These are phyloP conservation scores for Neoniphon sammara DNA, from an alignment of 2,797 vertebrate genomes.

Conservation along the genomic window DNA sequence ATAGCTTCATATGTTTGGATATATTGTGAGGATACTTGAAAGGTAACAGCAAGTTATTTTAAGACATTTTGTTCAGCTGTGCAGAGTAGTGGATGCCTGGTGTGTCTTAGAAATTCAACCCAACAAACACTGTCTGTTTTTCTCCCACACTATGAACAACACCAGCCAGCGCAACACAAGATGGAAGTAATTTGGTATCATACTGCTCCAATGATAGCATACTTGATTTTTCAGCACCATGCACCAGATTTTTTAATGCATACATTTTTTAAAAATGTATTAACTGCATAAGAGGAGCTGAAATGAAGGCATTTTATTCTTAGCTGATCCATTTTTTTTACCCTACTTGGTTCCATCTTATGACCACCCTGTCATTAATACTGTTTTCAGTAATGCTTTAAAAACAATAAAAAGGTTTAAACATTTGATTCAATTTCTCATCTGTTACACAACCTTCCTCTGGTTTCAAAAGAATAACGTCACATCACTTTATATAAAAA, in stretches of 20 bases:
- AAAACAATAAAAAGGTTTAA: slow-evolving; percentile 46
- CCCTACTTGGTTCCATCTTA: slow-evolving; percentile 4
- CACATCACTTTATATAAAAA: slow-evolving; percentile 74
- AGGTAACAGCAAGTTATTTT: slow-evolving; percentile 53
- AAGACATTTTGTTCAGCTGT: slow-evolving; percentile 44
- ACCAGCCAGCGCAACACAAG: slow-evolving; percentile 30
- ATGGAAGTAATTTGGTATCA: slow-evolving; percentile 55
- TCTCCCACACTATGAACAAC: slow-evolving; percentile 23
- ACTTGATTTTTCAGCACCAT: slow-evolving; percentile 42
- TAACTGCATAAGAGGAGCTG: slow-evolving; percentile 47
- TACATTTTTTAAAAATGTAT: slow-evolving; percentile 33
- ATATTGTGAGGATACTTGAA: slow-evolving; percentile 59
- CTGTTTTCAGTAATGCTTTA: slow-evolving; percentile 50
- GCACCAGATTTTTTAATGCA: slow-evolving; percentile 42
- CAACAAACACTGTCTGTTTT: slow-evolving; percentile 19
- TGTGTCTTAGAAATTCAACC: slow-evolving; percentile 17
- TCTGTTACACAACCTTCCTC: slow-evolving; percentile 42
- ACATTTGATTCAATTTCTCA: slow-evolving; percentile 41
- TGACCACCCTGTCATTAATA: slow-evolving; percentile 48
- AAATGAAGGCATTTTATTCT: slow-evolving; percentile 51
- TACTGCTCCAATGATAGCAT: slow-evolving; percentile 35
- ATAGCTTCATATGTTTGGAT: slow-evolving; percentile 66
- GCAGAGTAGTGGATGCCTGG: slow-evolving; percentile 26
- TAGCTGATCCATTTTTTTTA: slow-evolving; percentile 17
- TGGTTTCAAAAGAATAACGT: slow-evolving; percentile 61